Conservation (phyloP, 2,888 invertebrate species). For the Agrotis puta region DNA sequence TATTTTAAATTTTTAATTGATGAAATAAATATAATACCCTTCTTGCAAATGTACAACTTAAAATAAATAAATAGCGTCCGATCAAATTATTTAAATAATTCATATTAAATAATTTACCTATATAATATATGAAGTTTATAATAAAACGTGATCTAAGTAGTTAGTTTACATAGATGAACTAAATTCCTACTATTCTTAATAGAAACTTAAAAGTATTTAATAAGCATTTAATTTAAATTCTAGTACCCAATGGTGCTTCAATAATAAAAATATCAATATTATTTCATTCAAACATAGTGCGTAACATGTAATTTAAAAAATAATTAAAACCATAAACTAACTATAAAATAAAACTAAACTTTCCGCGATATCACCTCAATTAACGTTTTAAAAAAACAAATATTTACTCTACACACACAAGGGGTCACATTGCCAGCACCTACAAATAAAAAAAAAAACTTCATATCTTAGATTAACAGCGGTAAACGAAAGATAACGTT, state of each 20-base stretch:
- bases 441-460: constrained; percentile 73
- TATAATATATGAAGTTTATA: background rate
- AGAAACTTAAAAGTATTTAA: too few relatives aligned
- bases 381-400: constrained; percentile 65
- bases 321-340: background rate
- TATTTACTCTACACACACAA: constrained; percentile 61
- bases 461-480: constrained; percentile 84
- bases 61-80: background rate
- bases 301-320: too few relatives aligned
- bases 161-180: background rate
- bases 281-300: background rate
- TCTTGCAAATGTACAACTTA: background rate
- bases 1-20: background rate
- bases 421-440: constrained; percentile 77
- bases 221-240: background rate
- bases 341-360: constrained; percentile 7
- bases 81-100: background rate
- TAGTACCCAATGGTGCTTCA: background rate
- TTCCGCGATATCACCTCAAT: constrained; percentile 49
- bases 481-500: constrained; percentile 77
- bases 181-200: too few relatives aligned
- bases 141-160: background rate
- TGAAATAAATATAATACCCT: background rate
- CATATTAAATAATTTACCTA: too few relatives aligned
- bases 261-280: background rate